Percentiles rank a stretch among this genome's conserved stretches.
These are phyloP conservation scores for Tamandua tetradactyla DNA, from an alignment of 2,797 vertebrate genomes.

Conservation along the genomic window DNA sequence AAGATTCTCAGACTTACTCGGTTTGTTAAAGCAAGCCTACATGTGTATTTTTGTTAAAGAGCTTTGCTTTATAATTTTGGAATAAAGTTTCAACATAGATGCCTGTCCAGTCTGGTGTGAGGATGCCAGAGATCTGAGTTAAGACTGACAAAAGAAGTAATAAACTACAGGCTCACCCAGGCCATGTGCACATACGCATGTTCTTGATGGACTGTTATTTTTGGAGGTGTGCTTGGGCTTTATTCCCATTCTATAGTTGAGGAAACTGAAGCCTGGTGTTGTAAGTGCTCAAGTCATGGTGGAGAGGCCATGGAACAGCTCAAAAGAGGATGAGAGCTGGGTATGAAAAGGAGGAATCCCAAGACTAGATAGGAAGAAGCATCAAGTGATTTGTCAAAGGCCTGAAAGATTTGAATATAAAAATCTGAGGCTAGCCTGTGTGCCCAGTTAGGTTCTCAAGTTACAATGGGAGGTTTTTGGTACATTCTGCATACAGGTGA, in stretches of 20 bases:
- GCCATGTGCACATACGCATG: neutral
- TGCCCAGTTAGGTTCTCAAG: neutral
- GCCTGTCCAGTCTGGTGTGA: constrained; percentile 56
- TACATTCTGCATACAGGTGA: neutral
- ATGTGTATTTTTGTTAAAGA: constrained; percentile 84
- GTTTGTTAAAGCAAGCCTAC: constrained; percentile 77
- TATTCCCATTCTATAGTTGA: neutral
- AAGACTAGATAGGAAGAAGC: neutral
- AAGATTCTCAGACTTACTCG: constrained; percentile 74
- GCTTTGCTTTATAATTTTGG: constrained; percentile 87
- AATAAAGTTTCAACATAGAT: constrained; percentile 85
- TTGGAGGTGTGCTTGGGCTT: neutral
- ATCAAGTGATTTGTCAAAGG: neutral
- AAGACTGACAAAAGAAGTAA: neutral
- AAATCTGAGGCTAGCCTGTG: neutral
- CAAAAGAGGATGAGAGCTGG: neutral
- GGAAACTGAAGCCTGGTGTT: neutral
- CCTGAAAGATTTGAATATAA: neutral
- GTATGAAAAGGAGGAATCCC: neutral
- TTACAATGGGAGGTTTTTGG: neutral
- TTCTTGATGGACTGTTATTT: neutral
- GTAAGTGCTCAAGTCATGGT: neutral
- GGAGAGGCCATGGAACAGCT: neutral
- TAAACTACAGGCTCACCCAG: neutral
- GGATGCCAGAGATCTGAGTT: constrained; percentile 30